Evolutionary conservation across 2,888 invertebrate genomes (phyloP).

Genomic region (Clanis bilineata): DNA sequence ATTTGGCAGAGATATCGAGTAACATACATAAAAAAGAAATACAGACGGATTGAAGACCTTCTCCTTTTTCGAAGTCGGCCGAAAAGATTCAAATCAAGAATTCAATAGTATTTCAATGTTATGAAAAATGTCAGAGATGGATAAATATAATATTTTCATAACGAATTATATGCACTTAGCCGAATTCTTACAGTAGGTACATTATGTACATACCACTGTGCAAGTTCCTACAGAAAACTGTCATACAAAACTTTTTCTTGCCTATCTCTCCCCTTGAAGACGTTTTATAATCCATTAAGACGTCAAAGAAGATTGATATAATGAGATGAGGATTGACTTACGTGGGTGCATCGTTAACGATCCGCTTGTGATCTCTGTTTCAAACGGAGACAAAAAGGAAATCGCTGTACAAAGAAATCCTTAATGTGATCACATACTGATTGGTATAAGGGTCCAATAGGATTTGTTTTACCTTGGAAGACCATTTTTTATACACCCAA

Average conservation of each 20-base stretch:
- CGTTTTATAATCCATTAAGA: slow-evolving; percentile 75
- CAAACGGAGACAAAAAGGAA: slow-evolving; percentile 27
- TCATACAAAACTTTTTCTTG: slow-evolving; percentile 34
- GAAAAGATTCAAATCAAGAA: no score
- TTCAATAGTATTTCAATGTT: no score
- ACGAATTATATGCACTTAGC: no score
- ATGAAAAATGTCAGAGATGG: no score
- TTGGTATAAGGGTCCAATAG: neutral
- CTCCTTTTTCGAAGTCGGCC: no score
- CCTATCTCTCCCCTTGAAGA: slow-evolving; percentile 45
- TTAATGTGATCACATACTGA: neutral
- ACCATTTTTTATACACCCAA: no score
- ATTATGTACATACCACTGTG: no score
- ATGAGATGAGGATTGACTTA: slow-evolving; percentile 64
- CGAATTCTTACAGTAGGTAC: no score
- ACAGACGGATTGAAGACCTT: no score
- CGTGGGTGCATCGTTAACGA: slow-evolving; percentile 67
- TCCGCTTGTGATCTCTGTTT: slow-evolving; percentile 40
- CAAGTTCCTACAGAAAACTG: neutral
- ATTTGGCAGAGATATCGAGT: no score
- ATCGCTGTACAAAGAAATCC: slow-evolving; percentile 19
- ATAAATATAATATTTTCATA: no score
- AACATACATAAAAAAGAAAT: no score
- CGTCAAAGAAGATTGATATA: slow-evolving; percentile 77
- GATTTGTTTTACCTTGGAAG: neutral